Evolutionary conservation across 64 coral and sea anemone genomes (phyloP), one percentile per base, ranked within the genome.

Genomic region (Montipora cactus): DNA sequence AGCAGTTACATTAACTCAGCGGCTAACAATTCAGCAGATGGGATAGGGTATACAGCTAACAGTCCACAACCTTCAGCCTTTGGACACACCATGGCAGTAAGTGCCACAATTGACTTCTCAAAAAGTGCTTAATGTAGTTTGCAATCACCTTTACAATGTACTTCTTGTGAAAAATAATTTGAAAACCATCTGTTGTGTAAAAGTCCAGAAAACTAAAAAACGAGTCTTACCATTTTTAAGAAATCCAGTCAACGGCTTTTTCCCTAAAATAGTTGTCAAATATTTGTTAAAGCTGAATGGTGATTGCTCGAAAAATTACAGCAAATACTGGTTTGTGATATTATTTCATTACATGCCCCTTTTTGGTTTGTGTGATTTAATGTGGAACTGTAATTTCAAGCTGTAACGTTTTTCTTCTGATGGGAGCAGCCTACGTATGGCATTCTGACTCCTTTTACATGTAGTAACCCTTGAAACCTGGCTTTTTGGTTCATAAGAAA

Each of bases 21-120:
- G 58, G 76, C 83, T 55, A 87, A 78, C 37, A 93, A 74, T 88
- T 47, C 83, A 71, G 92, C 84, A 52, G 61, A 50, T 93, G 92
- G 78, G 18, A 44, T 93, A 22, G 92, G 92, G 12, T 93, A 84
- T 25, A 71, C 92, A 59, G 92, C 92, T 19, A 93, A 84, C 77
- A 93, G 92, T 44, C 92, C 92, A 49, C 92, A 93, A 46, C 92
- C 83, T 14, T 81, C 74, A 79, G 84, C 67, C 69, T 93, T 81
- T 80, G 81, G 81, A 22, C 92, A 85, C 68, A 8, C 76, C 75
- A 76, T 93, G 62, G 50, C 87, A 51, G 87, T 89, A 66, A 89
- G 87, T 44, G 53, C 53, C 6, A 37, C 37, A 57, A 57, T 57
- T 57, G 7, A 8, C 11, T 57, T 57, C 53, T 57, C 6, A 11